phyloP scores from a whole-genome alignment of 2,888 invertebrate species.

The Cephus nigrinus region DNA sequence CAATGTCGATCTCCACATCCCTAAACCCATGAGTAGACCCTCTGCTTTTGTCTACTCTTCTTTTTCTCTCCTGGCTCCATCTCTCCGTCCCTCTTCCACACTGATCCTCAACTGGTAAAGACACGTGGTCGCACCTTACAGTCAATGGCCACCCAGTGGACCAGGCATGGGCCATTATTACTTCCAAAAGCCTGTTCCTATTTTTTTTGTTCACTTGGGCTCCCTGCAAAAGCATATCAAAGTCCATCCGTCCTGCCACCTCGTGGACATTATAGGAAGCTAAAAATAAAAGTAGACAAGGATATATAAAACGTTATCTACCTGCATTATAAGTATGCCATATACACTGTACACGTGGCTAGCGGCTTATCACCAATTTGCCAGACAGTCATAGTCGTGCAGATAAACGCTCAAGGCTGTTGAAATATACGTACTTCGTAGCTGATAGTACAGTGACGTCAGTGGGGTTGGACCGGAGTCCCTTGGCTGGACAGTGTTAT shows the following conservation, averaged over 20 bases:
- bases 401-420: neutral
- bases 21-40: constrained; percentile 8
- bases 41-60: neutral
- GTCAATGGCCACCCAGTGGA: neutral
- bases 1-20: neutral
- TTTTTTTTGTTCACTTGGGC: neutral
- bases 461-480: neutral
- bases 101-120: constrained; percentile 2
- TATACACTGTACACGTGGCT: neutral
- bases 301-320: neutral
- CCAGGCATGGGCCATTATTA: neutral
- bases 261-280: neutral
- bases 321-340: neutral
- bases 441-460: neutral
- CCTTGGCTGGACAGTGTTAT: no score
- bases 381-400: neutral
- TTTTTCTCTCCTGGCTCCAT: neutral
- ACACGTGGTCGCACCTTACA: constrained; percentile 3
- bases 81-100: neutral
- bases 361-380: neutral
- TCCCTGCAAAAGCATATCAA: neutral
- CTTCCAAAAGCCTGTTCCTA: neutral
- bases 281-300: neutral
- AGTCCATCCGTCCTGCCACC: neutral
- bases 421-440: neutral